Base-by-base conservation (phyloP, 2,797 vertebrate species). In the Lacerta bilineata region DNA sequence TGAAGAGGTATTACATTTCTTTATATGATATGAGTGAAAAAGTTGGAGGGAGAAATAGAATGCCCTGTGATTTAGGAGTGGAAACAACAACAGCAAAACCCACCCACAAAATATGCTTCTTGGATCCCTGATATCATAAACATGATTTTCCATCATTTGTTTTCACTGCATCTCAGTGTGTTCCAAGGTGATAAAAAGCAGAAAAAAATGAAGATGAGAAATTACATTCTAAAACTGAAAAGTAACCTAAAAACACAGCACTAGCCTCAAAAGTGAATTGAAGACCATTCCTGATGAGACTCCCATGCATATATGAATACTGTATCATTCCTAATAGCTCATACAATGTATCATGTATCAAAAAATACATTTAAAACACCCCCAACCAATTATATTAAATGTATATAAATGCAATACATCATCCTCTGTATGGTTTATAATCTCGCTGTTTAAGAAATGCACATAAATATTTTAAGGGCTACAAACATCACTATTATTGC, bases 201-300 rank as follows among this genome's bases (percentile, higher is more conserved):
- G 74, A 64, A 82, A 85, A 41, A 68, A 81, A 75, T 29, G 43
- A 36, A 76, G n/a, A 66, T 68, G 78, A 80, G 87, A 91, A 93
- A 82, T 88, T 91, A 88, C 87, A 78, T 69, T 41, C 81, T 23
- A 74, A 88, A 83, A 5, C 18, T 90, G 78, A 83, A 93, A 94
- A 88, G 93, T 94, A 87, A 36, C 94, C 93, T 94, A 84, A 94
- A 95, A 94, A 83, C 46, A 93, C 94, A 95, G 91, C 93, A 90
- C 86, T 89, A 91, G 87, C 93, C 93, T 95, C 92, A 95, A 80
- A 80, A 85, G 18, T 10, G 23, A 69, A 68, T 72, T 61, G 20
- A 50, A 36, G 39, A 33, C 17, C 11, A 43, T 80, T 83, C 66
- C 59, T 61, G 59, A 61, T 61, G 20, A 61, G 59, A 41, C 46